Conservation (phyloP, 2,797 vertebrate species). For the Macrochelys suwanniensis region DNA sequence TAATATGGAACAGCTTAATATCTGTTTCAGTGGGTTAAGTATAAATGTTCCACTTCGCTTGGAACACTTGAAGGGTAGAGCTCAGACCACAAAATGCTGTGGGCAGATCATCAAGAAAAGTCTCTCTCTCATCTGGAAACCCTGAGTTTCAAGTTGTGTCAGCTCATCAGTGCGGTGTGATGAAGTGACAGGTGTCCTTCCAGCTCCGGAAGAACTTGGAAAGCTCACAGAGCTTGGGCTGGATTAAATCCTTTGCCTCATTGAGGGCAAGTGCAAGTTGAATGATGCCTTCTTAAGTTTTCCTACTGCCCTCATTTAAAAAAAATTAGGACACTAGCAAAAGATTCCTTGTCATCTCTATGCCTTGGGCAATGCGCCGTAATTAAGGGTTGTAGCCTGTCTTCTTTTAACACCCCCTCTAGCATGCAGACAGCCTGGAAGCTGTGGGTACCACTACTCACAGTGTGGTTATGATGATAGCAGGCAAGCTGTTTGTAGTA, state of each 20-base stretch:
- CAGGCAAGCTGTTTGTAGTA: not conserved
- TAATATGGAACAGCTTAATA: slow-evolving; percentile 66
- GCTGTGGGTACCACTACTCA: accelerated
- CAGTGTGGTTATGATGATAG: not conserved
- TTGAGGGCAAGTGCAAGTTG: not conserved
- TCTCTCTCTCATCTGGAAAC: slow-evolving; percentile 78
- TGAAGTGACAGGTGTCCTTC: not conserved
- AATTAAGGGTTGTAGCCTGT: not conserved
- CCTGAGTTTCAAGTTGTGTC: slow-evolving; percentile 73
- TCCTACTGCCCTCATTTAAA: not conserved
- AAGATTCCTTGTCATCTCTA: not conserved
- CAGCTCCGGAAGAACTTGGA: not conserved
- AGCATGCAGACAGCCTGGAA: accelerated
- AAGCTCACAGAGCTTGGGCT: not conserved
- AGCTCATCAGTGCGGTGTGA: not conserved
- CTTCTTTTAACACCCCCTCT: not conserved
- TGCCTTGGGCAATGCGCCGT: not conserved
- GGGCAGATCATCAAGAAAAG: slow-evolving; percentile 45
- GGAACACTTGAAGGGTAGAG: slow-evolving; percentile 67
- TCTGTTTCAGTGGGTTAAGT: not conserved
- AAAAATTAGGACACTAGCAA: not conserved
- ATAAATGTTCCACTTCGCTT: slow-evolving; percentile 75
- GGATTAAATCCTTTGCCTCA: accelerated
- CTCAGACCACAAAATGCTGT: slow-evolving; percentile 65
- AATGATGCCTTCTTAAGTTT: accelerated